Conservation (phyloP, 2,113 vertebrate species). For the Brienomyrus longianalis region DNA sequence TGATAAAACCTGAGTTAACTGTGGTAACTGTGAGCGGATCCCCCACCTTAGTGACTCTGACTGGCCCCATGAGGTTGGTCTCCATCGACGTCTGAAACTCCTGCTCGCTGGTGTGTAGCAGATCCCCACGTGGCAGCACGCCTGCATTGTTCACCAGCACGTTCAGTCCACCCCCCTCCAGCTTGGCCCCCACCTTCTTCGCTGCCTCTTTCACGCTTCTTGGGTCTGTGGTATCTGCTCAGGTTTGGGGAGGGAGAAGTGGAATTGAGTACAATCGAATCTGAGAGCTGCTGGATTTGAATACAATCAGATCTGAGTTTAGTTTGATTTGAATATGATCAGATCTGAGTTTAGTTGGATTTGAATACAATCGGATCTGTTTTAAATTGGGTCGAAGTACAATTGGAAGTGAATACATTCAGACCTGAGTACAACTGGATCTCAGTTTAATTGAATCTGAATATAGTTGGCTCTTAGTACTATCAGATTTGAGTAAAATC, state of each 20-base stretch:
- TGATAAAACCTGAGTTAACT: too few relatives aligned
- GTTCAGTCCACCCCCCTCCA: conserved; percentile 56
- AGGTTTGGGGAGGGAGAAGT: too few relatives aligned
- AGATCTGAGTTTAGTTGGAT: not conserved
- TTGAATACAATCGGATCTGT: too few relatives aligned
- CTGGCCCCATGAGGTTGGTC: not conserved
- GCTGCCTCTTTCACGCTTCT: conserved; percentile 56
- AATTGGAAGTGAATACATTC: too few relatives aligned
- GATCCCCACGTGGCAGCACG: not conserved
- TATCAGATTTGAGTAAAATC: not conserved
- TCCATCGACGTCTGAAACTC: not conserved
- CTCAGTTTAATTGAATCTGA: too few relatives aligned
- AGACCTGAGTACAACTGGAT: too few relatives aligned
- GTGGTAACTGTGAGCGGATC: too few relatives aligned
- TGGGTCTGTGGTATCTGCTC: conserved; percentile 35
- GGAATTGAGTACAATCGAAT: not conserved
- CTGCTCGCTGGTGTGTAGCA: not conserved
- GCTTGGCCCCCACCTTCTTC: conserved; percentile 24
- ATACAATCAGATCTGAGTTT: not conserved
- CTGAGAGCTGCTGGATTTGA: too few relatives aligned
- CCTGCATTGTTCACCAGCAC: conserved; percentile 46
- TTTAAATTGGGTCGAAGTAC: too few relatives aligned
- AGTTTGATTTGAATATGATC: not conserved
- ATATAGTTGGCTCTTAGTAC: too few relatives aligned
- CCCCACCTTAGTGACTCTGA: not conserved